Evolutionary conservation across 1,140 invertebrate species (phyloP).

Genomic region (Antheraea mylitta): DNA sequence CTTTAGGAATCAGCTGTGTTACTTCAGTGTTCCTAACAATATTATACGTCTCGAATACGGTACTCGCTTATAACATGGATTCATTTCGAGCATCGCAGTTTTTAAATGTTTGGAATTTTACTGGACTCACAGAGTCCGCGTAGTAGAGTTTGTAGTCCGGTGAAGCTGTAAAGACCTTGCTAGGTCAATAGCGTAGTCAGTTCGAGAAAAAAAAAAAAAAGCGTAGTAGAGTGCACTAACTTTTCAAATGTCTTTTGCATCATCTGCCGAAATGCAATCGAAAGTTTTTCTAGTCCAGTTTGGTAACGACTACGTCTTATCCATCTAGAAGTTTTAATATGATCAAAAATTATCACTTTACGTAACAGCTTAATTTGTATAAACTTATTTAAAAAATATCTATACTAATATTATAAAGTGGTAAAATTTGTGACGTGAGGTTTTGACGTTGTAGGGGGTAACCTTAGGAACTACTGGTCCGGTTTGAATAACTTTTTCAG

Average conservation of each 20-base stretch:
- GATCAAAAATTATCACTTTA: neutral
- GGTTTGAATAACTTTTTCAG: too few species aligned
- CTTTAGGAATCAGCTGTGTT: neutral
- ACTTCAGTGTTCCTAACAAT: constrained; percentile 3
- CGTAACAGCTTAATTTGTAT: neutral
- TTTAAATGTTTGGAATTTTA: constrained; percentile 40
- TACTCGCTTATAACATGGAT: constrained; percentile 2
- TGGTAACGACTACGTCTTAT: constrained; percentile 53
- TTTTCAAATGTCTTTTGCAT: constrained; percentile 51
- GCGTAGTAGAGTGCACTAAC: constrained; percentile 36
- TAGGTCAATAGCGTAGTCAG: too few species aligned
- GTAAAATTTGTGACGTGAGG: too few species aligned
- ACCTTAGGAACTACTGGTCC: too few species aligned
- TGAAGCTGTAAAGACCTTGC: too few species aligned
- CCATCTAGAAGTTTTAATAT: constrained; percentile 25
- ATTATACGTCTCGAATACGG: neutral
- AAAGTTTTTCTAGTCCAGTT: constrained; percentile 59
- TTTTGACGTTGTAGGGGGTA: too few species aligned
- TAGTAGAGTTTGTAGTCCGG: too few species aligned
- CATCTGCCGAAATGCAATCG: constrained; percentile 64
- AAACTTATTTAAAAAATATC: neutral
- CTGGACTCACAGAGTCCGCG: constrained; percentile 21
- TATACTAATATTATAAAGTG: too few species aligned
- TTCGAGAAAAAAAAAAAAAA: too few species aligned
- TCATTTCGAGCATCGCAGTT: constrained; percentile 26